Evolutionary conservation across 2,888 invertebrate genomes (phyloP), one percentile per base, ranked within the genome.

Genomic region (Macropis europaea): DNA sequence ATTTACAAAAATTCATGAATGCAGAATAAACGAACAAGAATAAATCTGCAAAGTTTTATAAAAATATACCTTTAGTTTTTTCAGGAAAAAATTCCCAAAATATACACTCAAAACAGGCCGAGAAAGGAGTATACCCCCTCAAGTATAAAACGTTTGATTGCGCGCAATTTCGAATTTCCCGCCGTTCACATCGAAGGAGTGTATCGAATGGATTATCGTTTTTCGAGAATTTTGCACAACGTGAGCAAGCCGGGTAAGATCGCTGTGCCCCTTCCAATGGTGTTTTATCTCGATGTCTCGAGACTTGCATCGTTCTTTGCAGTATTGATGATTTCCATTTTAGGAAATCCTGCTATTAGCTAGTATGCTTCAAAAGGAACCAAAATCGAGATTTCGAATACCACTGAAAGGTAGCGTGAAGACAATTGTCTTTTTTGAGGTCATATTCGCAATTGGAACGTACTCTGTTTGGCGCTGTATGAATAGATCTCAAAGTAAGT

Each of bases 401-500:
- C 91, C n/a, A 5, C 2, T 52, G 7, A 50, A 40, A 50, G 47
- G 2, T 2, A 17, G 56, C 73, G 82, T 94, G 28, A 92, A 92
- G 87, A 86, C 91, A 53, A 79, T 94, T 24, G 90, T 95, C 82
- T 87, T 93, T 47, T 84, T 91, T 6, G 95, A 95, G 91, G 91
- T 91, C 13, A 79, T 92, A 60, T 90, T 91, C 24, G 92, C 95
- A 86, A 91, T 92, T 43, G 92, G 90, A 48, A 92, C 93, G 26
- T 95, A 94, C 90, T 91, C 91, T 70, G 84, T 94, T 81, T 96
- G 94, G 93, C 91, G 92, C 87, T 93, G 92, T 90, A 91, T 95
- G 88, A 95, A 95, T 87, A 92, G 92, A 52, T 93, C 94, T 83
- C 92, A 94, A 92, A 94, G 96, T 95, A 90, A 90, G 91, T 89